A percentile compares a stretch with the other conserved stretches of the same genome.
phyloP scores from a whole-genome alignment of 1,140 invertebrate genomes.

The Lethocerus indicus region DNA sequence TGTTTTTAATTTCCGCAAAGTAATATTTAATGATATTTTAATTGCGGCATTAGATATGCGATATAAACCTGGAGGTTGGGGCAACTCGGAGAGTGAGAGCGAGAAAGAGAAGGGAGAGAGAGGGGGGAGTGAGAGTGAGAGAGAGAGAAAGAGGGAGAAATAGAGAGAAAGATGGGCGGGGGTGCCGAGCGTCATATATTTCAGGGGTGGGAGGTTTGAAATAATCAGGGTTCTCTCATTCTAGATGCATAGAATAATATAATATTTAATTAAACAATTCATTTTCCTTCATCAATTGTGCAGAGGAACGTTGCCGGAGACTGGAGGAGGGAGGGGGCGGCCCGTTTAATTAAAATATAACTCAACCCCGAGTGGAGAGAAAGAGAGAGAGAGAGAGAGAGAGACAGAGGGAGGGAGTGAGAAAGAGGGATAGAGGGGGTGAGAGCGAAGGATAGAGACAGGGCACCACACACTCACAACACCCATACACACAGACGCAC shows the following conservation, averaged over 20 bases:
- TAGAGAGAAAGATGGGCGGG: neutral
- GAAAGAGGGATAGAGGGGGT: too few relatives aligned
- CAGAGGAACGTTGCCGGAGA: slow-evolving; percentile 14
- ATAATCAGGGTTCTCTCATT: slow-evolving; percentile 13
- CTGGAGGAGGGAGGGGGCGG: neutral
- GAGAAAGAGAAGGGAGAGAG: slow-evolving; percentile 4
- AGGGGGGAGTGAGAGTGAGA: neutral
- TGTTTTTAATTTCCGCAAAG: slow-evolving; percentile 11
- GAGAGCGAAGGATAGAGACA: too few relatives aligned
- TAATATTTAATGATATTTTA: slow-evolving; percentile 12
- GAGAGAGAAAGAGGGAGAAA: too few relatives aligned
- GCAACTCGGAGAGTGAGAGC: neutral
- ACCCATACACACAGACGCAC: too few relatives aligned
- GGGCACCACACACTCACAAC: too few relatives aligned
- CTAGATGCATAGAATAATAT: slow-evolving; percentile 16
- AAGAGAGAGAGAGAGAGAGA: too few relatives aligned
- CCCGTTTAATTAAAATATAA: slow-evolving; percentile 17
- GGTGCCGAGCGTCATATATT: slow-evolving; percentile 7
- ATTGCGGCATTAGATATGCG: slow-evolving; percentile 3
- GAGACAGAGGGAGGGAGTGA: too few relatives aligned
- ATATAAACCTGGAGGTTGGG: neutral
- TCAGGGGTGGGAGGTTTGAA: slow-evolving; percentile 10
- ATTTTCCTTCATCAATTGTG: slow-evolving; percentile 16
- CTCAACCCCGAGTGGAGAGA: too few relatives aligned
- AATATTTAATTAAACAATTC: slow-evolving; percentile 17